Conservation (phyloP, 2,113 vertebrate species). For the Nycticorax nycticorax region DNA sequence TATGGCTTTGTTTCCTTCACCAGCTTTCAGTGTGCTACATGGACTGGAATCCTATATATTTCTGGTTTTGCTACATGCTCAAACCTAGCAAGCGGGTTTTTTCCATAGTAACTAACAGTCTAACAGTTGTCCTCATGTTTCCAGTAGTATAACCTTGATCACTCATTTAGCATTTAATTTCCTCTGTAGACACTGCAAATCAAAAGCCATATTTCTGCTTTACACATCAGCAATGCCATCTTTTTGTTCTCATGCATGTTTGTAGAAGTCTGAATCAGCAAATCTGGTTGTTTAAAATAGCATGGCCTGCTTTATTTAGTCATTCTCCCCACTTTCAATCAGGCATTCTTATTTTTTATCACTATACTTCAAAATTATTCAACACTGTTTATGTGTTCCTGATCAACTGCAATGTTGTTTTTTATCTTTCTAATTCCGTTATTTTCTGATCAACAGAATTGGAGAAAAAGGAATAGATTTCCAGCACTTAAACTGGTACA, state of each 20-base stretch:
- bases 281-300: not conserved
- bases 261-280: not conserved
- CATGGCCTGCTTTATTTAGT: not conserved
- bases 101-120: not conserved
- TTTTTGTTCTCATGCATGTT: not conserved
- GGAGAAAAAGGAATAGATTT: not conserved
- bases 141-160: not conserved
- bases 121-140: not conserved
- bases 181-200: not conserved
- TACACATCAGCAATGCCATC: not conserved
- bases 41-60: not conserved
- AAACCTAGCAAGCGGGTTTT: not conserved
- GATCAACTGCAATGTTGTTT: not conserved
- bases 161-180: not conserved
- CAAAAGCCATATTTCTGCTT: not conserved
- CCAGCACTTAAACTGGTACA: not conserved
- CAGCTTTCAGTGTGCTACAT: not conserved
- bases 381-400: not conserved
- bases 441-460: not conserved
- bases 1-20: not conserved
- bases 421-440: not conserved
- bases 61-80: not conserved
- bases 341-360: not conserved
- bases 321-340: not conserved
- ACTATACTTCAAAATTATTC: not conserved